Base-by-base conservation (phyloP, 2,888 invertebrate genomes). In the Dynastes tityus region DNA sequence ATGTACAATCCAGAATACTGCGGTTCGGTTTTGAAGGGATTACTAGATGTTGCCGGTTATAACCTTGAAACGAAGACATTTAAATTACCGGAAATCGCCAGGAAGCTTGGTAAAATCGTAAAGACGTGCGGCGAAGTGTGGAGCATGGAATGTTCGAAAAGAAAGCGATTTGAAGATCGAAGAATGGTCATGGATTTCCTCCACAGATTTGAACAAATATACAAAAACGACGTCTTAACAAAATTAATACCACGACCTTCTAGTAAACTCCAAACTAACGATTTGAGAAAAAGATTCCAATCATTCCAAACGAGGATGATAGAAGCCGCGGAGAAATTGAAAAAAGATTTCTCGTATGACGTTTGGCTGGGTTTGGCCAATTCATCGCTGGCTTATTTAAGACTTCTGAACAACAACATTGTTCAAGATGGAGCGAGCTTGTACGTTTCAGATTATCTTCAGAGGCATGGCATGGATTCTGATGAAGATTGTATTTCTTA, bases 331-430 rank as follows among this genome's bases (percentile, higher is more conserved):
- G 55, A 58, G 27, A 16, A 11, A 22, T 58, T 73, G 3, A 73
- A 73, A 9, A 16, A 45, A 8, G 73, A 73, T 22, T 73, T 73
- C 40, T 37, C 73, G 5, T 40, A 16, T 8, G 73, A 73, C 1
- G 22, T 29, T 5, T 73, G 73, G 73, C 9, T 37, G 37, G 73
- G 61, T 27, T 16, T 73, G 11, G 73, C 58, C 16, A 73, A 73
- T 40, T 58, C 27, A 9, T 53, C 40, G 1, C 13, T 73, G 45
- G 40, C 58, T 3, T 37, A 73, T 37, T 37, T 73, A 58, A 58
- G 73, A 16, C 73, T 73, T 16, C 27, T 73, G 11, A 73, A 73
- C 58, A 58, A 73, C 40, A 73, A 73, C 9, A 73, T 73, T 37
- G 2, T n/a, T 9, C 58, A 73, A 73, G 73, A 73, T 61, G 73